Base-by-base conservation (phyloP, 2,797 vertebrate species). In the Alauda arvensis region DNA sequence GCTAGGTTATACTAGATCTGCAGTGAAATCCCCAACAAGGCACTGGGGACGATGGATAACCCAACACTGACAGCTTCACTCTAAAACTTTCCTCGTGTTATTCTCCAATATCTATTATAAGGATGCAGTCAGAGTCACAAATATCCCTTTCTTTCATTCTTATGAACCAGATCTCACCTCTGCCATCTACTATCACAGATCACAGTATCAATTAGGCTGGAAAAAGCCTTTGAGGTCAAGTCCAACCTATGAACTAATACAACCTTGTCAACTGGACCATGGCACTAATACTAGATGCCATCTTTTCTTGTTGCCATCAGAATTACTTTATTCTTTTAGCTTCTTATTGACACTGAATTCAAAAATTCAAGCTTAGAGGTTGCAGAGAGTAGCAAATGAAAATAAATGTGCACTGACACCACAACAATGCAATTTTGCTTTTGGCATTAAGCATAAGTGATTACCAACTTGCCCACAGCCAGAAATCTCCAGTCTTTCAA, bases 201-300 rank as follows among this genome's bases (percentile, higher is more conserved):
- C 11, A 42, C 9, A 40, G 46, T 40, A 21, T 29, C 20, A 40
- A 17, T 17, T 29, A 12, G 20, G 14, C 33, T 60, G 39, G 24
- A 52, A 45, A 45, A 75, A 37, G 18, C 12, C 8, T 60, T 21
- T 34, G 62, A 46, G 25, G 9, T 25, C 33, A 33, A 46, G 20
- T 60, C 46, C 24, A 60, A 25, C 6, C 11, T 60, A 10, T 40
- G 29, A 25, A 11, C 11, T 14, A 25, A 25, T 16, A 60, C 6
- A 24, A 21, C 17, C 29, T 53, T 14, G 3, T 33, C 40, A 34
- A 12, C 29, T 6, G 60, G 25, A 40, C 20, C 6, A 10, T 6
- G 4, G 11, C 14, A 21, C 29, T 33, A 14, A 60, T 29, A 9
- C 13, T 0, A 2, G 18, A 33, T 39, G 14, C 24, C 17, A 2